A percentile compares a stretch with the other conserved stretches of the same genome.
Evolutionary conservation across 1,140 invertebrate genomes (phyloP).

Genomic region (Phocides pigmalion): DNA sequence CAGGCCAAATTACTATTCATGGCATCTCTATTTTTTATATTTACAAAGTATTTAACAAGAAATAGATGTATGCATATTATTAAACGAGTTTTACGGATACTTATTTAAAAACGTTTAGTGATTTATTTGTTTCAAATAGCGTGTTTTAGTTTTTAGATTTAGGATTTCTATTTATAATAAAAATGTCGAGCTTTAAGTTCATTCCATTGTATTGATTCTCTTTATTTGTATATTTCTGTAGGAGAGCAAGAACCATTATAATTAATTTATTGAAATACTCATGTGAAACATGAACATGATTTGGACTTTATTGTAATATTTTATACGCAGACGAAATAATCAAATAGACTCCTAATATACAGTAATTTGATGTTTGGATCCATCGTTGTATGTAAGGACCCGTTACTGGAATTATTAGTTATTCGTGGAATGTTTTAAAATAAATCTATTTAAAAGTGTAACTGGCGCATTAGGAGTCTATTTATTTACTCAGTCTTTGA

Average conservation of each 20-base stretch:
- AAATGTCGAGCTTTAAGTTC: conserved; percentile 40
- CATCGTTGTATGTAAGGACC: no score
- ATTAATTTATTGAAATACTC: conserved; percentile 55
- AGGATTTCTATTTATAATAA: neutral
- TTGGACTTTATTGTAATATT: conserved; percentile 54
- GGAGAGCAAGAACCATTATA: conserved; percentile 12
- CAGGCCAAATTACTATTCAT: no score
- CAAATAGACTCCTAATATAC: conserved; percentile 1
- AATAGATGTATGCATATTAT: no score
- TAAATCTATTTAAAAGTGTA: no score
- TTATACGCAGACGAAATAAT: conserved; percentile 61
- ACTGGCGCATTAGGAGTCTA: no score
- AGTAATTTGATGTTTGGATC: no score
- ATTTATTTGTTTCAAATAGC: neutral
- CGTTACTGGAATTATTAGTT: no score
- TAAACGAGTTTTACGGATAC: no score
- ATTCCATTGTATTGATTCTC: conserved; percentile 39
- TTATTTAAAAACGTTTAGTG: neutral
- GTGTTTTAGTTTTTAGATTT: neutral
- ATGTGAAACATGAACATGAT: conserved; percentile 66
- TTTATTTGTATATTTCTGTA: conserved; percentile 19
- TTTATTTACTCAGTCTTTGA: no score
- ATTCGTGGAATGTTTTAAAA: no score
- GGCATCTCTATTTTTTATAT: no score
- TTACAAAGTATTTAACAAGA: no score